Percentiles rank a stretch among this genome's conserved stretches.
phyloP scores from a whole-genome alignment of 2,113 vertebrate genomes.

The Gambusia holbrooki region DNA sequence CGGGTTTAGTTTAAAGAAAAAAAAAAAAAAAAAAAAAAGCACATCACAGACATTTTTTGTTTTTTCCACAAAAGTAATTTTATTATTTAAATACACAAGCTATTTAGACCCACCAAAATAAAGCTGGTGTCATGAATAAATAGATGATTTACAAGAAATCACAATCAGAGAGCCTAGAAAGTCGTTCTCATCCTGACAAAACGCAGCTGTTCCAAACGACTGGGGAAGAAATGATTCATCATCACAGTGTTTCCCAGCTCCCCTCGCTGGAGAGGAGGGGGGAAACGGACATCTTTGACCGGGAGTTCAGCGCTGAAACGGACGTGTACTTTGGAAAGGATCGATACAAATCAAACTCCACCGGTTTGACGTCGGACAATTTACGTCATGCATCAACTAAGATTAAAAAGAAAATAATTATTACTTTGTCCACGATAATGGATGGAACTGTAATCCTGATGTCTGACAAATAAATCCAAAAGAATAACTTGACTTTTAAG shows the following conservation, averaged over 20 bases:
- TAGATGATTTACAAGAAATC: conserved; percentile 67
- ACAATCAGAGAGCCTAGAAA: conserved; percentile 48
- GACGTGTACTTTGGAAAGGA: conserved; percentile 26
- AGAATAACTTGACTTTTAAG: too few relatives aligned
- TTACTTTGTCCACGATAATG: not conserved
- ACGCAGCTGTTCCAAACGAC: not conserved
- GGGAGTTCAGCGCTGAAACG: conserved; percentile 14
- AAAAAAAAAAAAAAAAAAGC: not conserved
- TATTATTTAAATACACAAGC: conserved; percentile 77
- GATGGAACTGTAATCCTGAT: too few relatives aligned
- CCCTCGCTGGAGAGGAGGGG: conserved; percentile 5
- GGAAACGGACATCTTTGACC: conserved; percentile 1
- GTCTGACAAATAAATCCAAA: too few relatives aligned
- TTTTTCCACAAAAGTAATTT: conserved; percentile 68
- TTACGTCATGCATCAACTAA: not conserved
- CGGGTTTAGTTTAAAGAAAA: not conserved
- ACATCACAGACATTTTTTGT: not conserved
- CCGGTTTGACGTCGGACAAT: not conserved
- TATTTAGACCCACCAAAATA: conserved; percentile 69
- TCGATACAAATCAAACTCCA: conserved; percentile 1
- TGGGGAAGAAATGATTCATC: conserved; percentile 28
- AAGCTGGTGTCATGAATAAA: conserved; percentile 75
- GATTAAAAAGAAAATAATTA: not conserved
- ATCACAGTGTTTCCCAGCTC: conserved; percentile 20
- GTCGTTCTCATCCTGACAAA: conserved; percentile 38